phyloP scores from a whole-genome alignment of 2,113 vertebrate genomes.

The Tupaia chinensis region DNA sequence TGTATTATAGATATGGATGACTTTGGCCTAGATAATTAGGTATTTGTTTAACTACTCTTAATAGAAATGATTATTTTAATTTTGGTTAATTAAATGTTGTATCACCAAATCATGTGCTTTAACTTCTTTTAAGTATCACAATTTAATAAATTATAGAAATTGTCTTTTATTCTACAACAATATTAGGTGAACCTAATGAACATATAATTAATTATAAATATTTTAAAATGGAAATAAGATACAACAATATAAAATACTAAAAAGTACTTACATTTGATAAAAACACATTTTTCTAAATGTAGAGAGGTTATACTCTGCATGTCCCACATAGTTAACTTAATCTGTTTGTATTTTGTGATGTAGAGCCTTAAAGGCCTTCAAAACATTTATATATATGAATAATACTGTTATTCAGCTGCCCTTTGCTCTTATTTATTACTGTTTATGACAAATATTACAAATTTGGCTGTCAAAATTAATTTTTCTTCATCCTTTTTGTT shows the following conservation, averaged over 20 bases:
- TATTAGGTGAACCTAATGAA: neutral
- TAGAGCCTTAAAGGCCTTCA: neutral
- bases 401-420: neutral
- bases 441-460: neutral
- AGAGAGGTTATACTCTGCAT: no score
- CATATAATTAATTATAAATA: neutral
- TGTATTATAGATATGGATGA: neutral
- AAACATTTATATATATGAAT: neutral
- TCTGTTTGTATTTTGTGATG: neutral
- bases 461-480: neutral
- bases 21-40: neutral
- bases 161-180: neutral
- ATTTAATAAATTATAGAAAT: neutral
- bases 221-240: slow-evolving; percentile 24
- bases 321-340: neutral
- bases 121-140: slow-evolving; percentile 4
- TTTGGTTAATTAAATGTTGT: slow-evolving; percentile 22
- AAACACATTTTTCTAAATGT: neutral
- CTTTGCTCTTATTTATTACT: neutral
- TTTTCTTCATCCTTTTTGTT: neutral
- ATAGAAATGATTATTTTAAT: slow-evolving; percentile 6
- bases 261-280: neutral
- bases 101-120: neutral
- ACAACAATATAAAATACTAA: neutral
- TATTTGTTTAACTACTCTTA: neutral